Percentiles rank a stretch among this genome's conserved stretches.
These are phyloP conservation scores for Arizona elegans DNA, from an alignment of 2,113 vertebrate species.

Conservation along the genomic window DNA sequence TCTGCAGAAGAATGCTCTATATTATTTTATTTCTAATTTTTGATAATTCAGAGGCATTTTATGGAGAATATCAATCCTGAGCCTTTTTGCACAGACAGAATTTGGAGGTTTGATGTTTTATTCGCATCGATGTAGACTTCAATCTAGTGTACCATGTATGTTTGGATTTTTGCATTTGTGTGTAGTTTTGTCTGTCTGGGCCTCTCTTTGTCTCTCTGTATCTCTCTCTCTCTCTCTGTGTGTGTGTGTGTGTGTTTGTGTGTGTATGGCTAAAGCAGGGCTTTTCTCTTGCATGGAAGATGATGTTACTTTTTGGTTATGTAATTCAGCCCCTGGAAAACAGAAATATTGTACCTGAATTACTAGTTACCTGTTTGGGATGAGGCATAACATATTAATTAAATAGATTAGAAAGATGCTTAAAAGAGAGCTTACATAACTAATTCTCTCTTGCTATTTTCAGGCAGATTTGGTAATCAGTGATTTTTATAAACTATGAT, in stretches of 20 bases:
- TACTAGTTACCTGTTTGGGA: neutral
- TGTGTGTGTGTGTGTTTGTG: neutral
- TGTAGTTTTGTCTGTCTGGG: neutral
- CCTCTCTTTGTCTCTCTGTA: neutral
- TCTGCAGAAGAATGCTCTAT: neutral
- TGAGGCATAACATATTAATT: neutral
- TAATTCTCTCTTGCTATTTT: neutral
- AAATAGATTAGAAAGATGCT: neutral
- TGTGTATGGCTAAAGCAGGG: neutral
- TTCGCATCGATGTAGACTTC: neutral
- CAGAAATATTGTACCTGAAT: neutral
- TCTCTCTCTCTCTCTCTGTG: fast-evolving
- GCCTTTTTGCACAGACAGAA: neutral
- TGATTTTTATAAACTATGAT: neutral
- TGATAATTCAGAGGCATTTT: neutral
- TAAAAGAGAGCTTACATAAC: neutral
- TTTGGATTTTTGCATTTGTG: neutral
- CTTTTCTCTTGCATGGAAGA: neutral
- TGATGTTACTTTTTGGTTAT: neutral
- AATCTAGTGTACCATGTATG: neutral
- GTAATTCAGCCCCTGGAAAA: neutral
- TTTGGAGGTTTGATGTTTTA: neutral
- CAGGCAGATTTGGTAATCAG: neutral
- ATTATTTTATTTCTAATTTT: neutral
- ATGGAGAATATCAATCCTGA: neutral